These are phyloP conservation scores for Eupristina koningsbergeri DNA, from an alignment of 1,140 invertebrate genomes.

Conservation along the genomic window DNA sequence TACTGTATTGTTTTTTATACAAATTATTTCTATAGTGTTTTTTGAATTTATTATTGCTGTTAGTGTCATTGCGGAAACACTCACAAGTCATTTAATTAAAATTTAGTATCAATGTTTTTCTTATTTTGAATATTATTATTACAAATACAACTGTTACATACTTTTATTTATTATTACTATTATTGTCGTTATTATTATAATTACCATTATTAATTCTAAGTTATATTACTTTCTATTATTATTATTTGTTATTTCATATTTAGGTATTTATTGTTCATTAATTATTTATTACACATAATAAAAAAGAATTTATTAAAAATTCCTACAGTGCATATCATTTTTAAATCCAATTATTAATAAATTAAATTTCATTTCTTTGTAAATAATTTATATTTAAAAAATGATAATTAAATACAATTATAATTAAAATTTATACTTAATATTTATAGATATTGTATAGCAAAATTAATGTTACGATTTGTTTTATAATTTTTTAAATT, in stretches of 20 bases:
- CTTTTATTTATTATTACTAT: constrained; percentile 1
- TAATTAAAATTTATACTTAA: no score
- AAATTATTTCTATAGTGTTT: constrained; percentile 25
- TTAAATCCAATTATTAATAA: not conserved
- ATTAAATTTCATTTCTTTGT: not conserved
- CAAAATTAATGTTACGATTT: no score
- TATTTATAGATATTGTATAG: no score
- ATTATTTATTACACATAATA: constrained; percentile 37
- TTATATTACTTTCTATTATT: not conserved
- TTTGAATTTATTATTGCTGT: constrained; percentile 18
- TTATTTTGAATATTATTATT: constrained; percentile 4
- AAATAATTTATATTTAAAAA: not conserved
- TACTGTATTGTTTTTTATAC: constrained; percentile 39
- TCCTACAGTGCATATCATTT: constrained; percentile 25
- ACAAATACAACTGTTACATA: not conserved
- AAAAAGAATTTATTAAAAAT: constrained; percentile 30
- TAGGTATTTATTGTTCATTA: constrained; percentile 37
- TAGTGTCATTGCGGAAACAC: constrained; percentile 23
- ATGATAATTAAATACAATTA: not conserved
- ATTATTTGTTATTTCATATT: not conserved
- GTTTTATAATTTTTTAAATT: no score
- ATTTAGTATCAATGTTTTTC: not conserved
- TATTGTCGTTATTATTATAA: not conserved
- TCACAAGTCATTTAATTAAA: not conserved
- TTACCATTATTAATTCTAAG: not conserved